Conservation (phyloP, 2,113 vertebrate genomes). For the Smithornis capensis region DNA sequence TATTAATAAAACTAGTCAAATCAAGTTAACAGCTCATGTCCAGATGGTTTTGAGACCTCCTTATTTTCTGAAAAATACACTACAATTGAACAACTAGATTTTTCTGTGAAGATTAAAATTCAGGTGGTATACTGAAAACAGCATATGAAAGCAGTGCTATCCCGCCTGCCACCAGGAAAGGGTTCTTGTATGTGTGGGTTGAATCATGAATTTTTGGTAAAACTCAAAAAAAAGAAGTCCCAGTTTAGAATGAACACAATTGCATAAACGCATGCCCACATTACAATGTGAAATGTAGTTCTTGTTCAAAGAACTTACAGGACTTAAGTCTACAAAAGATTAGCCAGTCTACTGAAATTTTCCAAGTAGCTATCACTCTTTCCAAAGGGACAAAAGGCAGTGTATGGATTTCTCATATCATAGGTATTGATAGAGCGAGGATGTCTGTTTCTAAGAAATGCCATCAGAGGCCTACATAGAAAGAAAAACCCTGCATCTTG, state of each 20-base stretch:
- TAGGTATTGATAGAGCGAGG: neutral
- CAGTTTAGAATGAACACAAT: neutral
- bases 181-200: neutral
- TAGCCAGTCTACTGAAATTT: neutral
- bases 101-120: neutral
- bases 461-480: neutral
- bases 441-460: neutral
- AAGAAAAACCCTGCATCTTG: conserved; percentile 6
- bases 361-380: neutral
- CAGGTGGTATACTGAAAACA: neutral
- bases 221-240: neutral
- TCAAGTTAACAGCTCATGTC: neutral
- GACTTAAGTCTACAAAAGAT: neutral
- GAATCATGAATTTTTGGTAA: neutral
- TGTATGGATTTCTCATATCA: neutral
- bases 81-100: neutral
- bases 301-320: neutral
- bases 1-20: neutral
- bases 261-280: neutral
- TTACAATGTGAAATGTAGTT: neutral
- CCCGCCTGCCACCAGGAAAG: neutral
- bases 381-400: neutral
- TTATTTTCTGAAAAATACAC: neutral
- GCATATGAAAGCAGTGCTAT: neutral
- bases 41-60: neutral